Base-by-base conservation (phyloP, 2,113 vertebrate genomes). In the Emberiza fucata region DNA sequence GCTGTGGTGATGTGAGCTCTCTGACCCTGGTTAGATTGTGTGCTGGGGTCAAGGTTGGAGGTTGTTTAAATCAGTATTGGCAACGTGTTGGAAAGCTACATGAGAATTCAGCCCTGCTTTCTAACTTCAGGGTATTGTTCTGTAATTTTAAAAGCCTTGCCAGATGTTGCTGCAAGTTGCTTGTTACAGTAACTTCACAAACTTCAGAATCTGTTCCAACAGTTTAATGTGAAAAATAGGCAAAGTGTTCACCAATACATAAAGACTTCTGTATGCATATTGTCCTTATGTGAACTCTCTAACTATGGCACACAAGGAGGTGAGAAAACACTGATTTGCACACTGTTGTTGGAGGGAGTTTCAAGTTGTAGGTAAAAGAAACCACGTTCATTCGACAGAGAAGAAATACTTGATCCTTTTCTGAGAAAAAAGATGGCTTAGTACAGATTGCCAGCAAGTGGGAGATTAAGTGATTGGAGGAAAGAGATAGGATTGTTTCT, bases 401-500 rank as follows among this genome's bases (percentile, higher is more conserved):
- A 50, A 64, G 73, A 69, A 83, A 54, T 37, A 59, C 35, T 65
- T 2, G 1, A 50, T 81, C 39, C 57, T 83, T 66, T 82, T 51
- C 95, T 81, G 77, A 64, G 76, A 65, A 70, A 65, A 80, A 73
- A 86, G 65, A 71, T 83, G 81, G 51, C n/a, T 89, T 64, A 64
- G 44, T 63, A 33, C 29, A 75, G 80, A 73, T 77, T 69, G 82
- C 21, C n/a, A 16, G 50, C 59, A 92, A 53, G 14, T 1, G 9
- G 50, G 79, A 90, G 79, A 77, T 91, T 2, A 86, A 64, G 53
- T 71, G 61, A 56, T 92, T 56, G 37, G 44, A 75, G 40, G 72
- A 60, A 78, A 22, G 81, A 94, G 86, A 81, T 60, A 88, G 83
- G 65, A 86, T 94, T 92, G 81, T 87, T 86, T 76, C 83, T 68